Evolutionary conservation across 2,797 vertebrate species (phyloP).

Genomic region (Arrhamphus sclerolepis): DNA sequence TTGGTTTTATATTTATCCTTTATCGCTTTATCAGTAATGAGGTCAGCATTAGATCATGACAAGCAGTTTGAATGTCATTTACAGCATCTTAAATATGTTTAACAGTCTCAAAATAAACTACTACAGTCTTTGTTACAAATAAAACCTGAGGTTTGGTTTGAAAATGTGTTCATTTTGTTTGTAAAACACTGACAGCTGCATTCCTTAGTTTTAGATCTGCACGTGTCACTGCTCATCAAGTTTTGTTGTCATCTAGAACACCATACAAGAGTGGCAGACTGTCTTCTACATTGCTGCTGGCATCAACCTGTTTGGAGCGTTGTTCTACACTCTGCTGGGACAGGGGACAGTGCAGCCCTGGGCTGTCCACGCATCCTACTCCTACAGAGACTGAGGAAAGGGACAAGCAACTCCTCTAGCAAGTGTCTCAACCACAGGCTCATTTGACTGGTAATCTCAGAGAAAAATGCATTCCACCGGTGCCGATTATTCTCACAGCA

Average conservation of each 20-base stretch:
- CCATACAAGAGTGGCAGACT: constrained; percentile 90
- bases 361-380: constrained; percentile 81
- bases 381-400: constrained; percentile 77
- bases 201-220: too few species aligned
- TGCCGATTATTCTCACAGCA: neutral
- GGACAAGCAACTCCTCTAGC: neutral
- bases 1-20: too few species aligned
- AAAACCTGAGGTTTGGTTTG: too few species aligned
- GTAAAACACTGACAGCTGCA: too few species aligned
- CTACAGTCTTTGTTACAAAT: too few species aligned
- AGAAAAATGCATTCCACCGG: neutral
- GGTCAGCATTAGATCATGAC: too few species aligned
- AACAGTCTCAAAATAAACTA: too few species aligned
- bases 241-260: constrained; percentile 80
- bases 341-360: constrained; percentile 90
- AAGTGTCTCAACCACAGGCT: neutral
- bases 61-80: too few species aligned
- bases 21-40: too few species aligned
- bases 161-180: too few species aligned
- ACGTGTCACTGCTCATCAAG: too few species aligned
- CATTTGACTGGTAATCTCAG: constrained; percentile 2
- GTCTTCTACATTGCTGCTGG: constrained; percentile 95
- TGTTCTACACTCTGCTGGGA: constrained; percentile 88
- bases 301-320: constrained; percentile 92
- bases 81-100: too few species aligned